Percentiles rank a stretch among this genome's conserved stretches.
Conservation (phyloP, 2,888 invertebrate species). For the Ptilodon capucinus region DNA sequence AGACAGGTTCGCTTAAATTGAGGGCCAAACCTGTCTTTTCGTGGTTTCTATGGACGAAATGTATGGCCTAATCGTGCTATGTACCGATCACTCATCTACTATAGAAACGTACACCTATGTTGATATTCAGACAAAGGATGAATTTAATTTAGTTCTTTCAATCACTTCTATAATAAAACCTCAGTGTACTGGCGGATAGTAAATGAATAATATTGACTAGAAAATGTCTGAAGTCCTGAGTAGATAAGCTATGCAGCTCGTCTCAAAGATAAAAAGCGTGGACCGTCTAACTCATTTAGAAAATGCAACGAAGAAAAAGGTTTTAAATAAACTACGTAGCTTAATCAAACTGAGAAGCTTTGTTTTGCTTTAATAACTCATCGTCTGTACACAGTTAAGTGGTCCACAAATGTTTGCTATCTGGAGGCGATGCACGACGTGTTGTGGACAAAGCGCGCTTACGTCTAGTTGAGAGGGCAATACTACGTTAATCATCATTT, state of each 20-base stretch:
- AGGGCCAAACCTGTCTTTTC: no score
- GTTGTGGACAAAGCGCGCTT: slow-evolving; percentile 14
- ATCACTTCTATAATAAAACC: no score
- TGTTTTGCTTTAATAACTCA: slow-evolving; percentile 19
- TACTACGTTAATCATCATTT: slow-evolving; percentile 8
- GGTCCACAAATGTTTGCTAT: slow-evolving; percentile 42
- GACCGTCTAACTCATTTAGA: not conserved
- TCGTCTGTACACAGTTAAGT: slow-evolving; percentile 32
- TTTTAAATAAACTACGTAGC: not conserved
- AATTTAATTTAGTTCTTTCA: no score
- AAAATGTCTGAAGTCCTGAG: not conserved
- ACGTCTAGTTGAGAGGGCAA: slow-evolving; percentile 8
- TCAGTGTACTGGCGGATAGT: no score
- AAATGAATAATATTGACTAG: not conserved
- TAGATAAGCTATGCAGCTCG: not conserved
- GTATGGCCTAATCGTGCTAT: no score
- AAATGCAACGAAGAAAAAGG: not conserved
- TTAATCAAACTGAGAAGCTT: slow-evolving; percentile 7
- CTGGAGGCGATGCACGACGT: slow-evolving; percentile 23
- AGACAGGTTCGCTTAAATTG: no score
- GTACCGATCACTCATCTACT: no score
- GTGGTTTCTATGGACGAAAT: no score
- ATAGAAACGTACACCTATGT: no score
- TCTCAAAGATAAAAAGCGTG: not conserved
- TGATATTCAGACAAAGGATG: no score